A percentile compares a stretch with the other conserved stretches of the same genome.
These are phyloP conservation scores for Thalassarche chlororhynchos DNA, from an alignment of 2,113 vertebrate genomes.

Conservation along the genomic window DNA sequence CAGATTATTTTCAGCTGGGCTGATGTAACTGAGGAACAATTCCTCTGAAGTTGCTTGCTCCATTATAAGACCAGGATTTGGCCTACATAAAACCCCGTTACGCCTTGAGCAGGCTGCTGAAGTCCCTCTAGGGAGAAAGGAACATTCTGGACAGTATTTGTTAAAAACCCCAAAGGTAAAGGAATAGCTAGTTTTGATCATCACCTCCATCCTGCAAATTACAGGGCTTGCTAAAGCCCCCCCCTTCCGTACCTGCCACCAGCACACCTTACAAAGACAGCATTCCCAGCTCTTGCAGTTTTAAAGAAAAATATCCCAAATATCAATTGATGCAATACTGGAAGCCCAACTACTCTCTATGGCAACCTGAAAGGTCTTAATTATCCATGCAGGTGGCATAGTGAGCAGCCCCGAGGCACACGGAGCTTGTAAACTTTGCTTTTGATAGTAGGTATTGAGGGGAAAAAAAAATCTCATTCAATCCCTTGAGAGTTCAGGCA, in stretches of 20 bases:
- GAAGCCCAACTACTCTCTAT: conserved; percentile 35
- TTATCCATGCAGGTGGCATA: conserved; percentile 30
- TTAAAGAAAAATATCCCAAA: background rate
- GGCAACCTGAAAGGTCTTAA: conserved; percentile 43
- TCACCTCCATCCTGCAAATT: background rate
- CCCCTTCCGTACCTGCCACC: background rate
- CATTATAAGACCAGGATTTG: background rate
- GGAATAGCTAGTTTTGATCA: background rate
- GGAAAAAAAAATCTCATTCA: background rate
- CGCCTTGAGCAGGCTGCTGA: background rate
- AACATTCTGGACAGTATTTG: background rate
- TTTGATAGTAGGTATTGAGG: background rate
- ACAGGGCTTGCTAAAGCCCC: background rate
- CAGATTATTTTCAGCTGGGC: background rate
- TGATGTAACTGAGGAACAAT: background rate
- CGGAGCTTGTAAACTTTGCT: background rate
- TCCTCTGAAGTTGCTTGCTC: background rate
- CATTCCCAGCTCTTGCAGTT: background rate
- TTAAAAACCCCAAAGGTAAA: background rate
- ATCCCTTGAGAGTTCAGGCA: background rate
- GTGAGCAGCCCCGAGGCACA: background rate
- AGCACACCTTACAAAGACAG: background rate
- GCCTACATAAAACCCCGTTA: background rate
- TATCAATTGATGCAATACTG: background rate
- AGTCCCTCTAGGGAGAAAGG: background rate